Evolutionary conservation across 2,113 vertebrate species (phyloP), one percentile per base, ranked within the genome.

Genomic region (Aepyceros melampus): DNA sequence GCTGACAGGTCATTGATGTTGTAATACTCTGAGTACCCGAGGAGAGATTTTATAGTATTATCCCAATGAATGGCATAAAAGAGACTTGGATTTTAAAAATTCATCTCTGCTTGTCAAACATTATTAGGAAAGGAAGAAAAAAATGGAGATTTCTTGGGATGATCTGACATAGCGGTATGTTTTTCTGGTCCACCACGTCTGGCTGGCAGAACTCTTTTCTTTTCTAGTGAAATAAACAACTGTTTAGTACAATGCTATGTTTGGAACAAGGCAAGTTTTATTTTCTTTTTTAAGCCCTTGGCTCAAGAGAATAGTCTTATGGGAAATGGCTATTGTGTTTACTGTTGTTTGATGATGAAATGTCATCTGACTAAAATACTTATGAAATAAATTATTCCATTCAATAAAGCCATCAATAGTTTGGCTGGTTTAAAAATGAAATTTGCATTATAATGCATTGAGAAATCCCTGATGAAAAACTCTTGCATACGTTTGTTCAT

Each of bases 321-420:
- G 97, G 98, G 98, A 99, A 99, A 98, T 93, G 96, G 96, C 89
- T 86, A 96, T 97, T 98, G 97, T 97, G 96, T 97, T 99, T 98
- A 98, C 95, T 97, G 98, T 97, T 98, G 98, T 95, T 98, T 97
- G 98, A 98, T 97, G 97, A 99, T 91, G 97, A 98, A 98, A 98
- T 96, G 95, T 97, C 97, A 98, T 97, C 94, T 97, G 86, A 98
- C 85, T 98, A 62, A 98, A 98, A 98, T 98, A 98, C 96, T 98
- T 97, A 93, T 97, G 64, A 91, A 98, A 98, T 98, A 98, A 98
- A 98, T 99, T 96, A 98, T 95, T 98, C 96, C 84, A 98, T 98
- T 98, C 98, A 98, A 98, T 97, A 99, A 98, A 98, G 98, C 64
- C 95, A 98, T 98, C 97, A 95, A 98, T 98, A 98, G 56, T 98